Evolutionary conservation across 2,888 invertebrate genomes (phyloP).

Genomic region (Lydus trimaculatus): DNA sequence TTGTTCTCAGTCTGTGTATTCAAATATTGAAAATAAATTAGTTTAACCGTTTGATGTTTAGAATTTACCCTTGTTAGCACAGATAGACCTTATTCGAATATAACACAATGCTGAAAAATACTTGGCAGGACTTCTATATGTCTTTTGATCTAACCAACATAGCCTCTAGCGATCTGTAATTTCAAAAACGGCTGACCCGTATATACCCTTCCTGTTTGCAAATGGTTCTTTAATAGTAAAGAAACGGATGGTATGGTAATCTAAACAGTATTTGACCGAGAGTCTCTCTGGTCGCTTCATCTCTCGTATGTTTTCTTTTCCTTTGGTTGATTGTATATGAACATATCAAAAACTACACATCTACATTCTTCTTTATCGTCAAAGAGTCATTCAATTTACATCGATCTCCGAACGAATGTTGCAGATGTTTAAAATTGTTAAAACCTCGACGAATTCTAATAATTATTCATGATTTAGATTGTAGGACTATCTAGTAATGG

Average conservation of each 20-base stretch:
- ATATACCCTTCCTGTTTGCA: constrained; percentile 27
- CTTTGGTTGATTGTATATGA: background rate
- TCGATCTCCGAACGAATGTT: background rate
- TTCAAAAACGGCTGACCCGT: constrained; percentile 34
- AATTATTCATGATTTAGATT: background rate
- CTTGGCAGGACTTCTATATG: constrained; percentile 19
- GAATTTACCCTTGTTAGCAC: background rate
- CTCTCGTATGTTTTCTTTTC: background rate
- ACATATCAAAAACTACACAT: background rate
- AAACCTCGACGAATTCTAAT: background rate
- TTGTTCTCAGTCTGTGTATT: no score
- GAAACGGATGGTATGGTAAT: constrained; percentile 21
- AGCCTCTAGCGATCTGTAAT: constrained; percentile 26
- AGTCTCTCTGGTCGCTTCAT: constrained; percentile 7
- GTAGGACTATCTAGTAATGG: background rate
- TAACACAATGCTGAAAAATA: background rate
- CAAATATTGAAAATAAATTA: background rate
- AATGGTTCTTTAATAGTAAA: constrained; percentile 29
- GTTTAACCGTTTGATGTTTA: background rate
- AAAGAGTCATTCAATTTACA: background rate
- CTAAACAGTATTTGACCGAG: background rate
- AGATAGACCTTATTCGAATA: background rate
- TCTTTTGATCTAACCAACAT: constrained; percentile 28
- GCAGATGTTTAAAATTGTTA: constrained; percentile 1
- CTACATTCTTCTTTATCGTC: background rate